Conservation (phyloP, 1,140 invertebrate genomes). For the Ptiloglossa arizonensis region DNA sequence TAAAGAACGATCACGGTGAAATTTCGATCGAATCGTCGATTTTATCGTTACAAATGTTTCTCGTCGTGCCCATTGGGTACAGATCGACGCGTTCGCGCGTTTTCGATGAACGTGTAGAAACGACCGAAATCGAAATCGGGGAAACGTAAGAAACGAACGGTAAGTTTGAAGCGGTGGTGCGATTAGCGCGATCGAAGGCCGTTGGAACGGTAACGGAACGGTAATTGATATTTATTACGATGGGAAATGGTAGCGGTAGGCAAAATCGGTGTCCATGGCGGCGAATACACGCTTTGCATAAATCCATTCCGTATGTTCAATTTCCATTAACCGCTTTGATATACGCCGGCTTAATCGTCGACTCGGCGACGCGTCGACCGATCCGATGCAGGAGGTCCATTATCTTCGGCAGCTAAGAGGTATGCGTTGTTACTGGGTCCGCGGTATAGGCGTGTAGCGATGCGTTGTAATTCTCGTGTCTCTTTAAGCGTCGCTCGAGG, state of each 20-base stretch:
- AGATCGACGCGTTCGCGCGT: too few relatives aligned
- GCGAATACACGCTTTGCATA: neutral
- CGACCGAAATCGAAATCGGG: too few relatives aligned
- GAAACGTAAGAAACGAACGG: too few relatives aligned
- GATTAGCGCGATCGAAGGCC: too few relatives aligned
- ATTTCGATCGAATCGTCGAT: too few relatives aligned
- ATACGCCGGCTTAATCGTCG: neutral
- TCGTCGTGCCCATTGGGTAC: too few relatives aligned
- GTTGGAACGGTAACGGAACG: too few relatives aligned
- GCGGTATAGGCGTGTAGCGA: slow-evolving; percentile 6
- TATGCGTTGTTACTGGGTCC: neutral
- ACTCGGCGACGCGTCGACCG: neutral
- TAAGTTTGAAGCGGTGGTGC: too few relatives aligned
- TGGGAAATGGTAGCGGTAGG: neutral
- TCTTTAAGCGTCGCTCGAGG: slow-evolving; percentile 21
- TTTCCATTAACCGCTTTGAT: neutral
- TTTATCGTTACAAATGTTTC: too few relatives aligned
- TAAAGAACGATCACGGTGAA: too few relatives aligned
- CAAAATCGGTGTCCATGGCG: neutral
- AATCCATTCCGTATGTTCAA: neutral
- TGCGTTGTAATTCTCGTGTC: slow-evolving; percentile 43
- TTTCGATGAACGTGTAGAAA: too few relatives aligned
- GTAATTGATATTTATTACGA: neutral
- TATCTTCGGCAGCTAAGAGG: slow-evolving; percentile 27
- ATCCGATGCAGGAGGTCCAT: slow-evolving; percentile 19